Percentiles rank a stretch among this genome's conserved stretches.
These are phyloP conservation scores for Bombyx huttoni DNA, from an alignment of 2,888 invertebrate species.

Conservation along the genomic window DNA sequence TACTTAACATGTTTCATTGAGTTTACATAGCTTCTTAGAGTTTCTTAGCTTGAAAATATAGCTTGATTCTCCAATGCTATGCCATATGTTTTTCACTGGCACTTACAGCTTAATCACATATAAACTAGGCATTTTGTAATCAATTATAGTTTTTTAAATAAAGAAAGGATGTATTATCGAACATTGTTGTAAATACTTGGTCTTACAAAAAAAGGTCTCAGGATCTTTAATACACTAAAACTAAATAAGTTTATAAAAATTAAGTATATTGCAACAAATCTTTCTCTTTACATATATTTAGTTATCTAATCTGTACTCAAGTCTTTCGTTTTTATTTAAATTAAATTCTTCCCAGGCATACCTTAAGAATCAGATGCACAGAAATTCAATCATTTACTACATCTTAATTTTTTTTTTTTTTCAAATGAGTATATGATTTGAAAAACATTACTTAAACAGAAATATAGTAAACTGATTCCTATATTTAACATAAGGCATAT, in stretches of 20 bases:
- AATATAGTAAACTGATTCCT: background rate
- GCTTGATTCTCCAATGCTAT: no score
- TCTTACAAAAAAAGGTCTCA: background rate
- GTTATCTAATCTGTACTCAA: background rate
- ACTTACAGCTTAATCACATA: no score
- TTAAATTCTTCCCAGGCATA: background rate
- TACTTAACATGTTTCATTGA: no score
- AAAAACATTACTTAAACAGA: background rate
- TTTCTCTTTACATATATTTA: background rate
- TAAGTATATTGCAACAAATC: constrained; percentile 2
- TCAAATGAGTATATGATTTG: constrained; percentile 3
- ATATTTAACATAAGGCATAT: constrained; percentile 22
- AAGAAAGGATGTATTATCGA: no score
- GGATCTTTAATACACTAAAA: constrained; percentile 1
- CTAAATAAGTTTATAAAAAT: constrained; percentile 11
- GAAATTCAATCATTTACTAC: background rate
- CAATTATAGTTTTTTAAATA: no score
- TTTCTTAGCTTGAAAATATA: no score
- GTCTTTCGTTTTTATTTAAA: background rate
- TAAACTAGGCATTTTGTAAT: no score
- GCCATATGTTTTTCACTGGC: no score
- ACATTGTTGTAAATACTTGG: no score
- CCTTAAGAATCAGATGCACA: background rate
- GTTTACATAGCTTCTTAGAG: no score
- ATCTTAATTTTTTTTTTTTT: background rate